Conservation (phyloP, 1,140 invertebrate species). For the Zaprionus lachaisei region DNA sequence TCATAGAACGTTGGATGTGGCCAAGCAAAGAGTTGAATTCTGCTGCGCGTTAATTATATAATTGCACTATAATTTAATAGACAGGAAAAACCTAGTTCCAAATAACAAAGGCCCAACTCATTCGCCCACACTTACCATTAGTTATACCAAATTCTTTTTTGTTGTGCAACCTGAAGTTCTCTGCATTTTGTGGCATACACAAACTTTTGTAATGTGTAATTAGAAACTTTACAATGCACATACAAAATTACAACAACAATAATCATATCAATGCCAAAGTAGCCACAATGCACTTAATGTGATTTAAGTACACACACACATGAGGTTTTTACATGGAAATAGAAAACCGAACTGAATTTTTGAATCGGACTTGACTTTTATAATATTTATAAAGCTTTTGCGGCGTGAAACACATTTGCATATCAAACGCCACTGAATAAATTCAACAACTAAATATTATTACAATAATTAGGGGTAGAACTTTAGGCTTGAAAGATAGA, state of each 20-base stretch:
- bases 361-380: neutral
- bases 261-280: conserved; percentile 33
- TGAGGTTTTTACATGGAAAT: neutral
- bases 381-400: conserved; percentile 12
- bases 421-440: neutral
- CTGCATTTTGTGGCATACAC: conserved; percentile 28
- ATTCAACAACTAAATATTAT: conserved; percentile 1
- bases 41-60: conserved; percentile 23
- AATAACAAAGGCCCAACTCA: conserved; percentile 2
- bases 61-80: neutral
- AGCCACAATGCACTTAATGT: conserved; percentile 3
- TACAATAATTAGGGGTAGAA: neutral
- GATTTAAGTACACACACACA: neutral
- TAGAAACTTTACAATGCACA: conserved; percentile 25
- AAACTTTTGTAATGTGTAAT: conserved; percentile 38
- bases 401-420: conserved; percentile 10
- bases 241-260: conserved; percentile 21
- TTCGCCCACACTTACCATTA: neutral
- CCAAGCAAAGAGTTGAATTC: neutral
- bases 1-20: neutral
- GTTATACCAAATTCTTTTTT: conserved; percentile 7
- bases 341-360: conserved; percentile 12
- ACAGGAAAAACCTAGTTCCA: neutral
- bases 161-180: conserved; percentile 6
- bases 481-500: too few relatives aligned